Evolutionary conservation across 1,140 invertebrate species (phyloP), one percentile per base, ranked within the genome.

Genomic region (Choristoneura fumiferana): DNA sequence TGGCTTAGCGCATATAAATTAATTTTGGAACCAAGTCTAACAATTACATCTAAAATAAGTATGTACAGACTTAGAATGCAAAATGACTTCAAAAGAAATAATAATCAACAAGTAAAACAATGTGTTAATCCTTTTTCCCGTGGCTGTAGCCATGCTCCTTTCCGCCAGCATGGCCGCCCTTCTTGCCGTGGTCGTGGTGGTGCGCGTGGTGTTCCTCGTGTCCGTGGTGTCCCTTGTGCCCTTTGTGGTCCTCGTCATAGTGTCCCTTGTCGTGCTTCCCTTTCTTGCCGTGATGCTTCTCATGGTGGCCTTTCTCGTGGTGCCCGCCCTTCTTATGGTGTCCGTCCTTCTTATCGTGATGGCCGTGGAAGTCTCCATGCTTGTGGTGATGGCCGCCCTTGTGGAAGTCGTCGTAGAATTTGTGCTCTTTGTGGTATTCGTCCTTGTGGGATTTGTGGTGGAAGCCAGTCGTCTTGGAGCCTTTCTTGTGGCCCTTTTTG

Each of bases 371-470:
- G 62, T 92, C 90, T 0, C 94, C 94, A 69, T 95, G 92, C 60
- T 92, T 92, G 73, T 92, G 89, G 68, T 94, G 93, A 60, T 94
- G 92, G 1, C 94, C 95, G 9, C 94, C 94, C 63, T 95, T 95
- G 76, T 95, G 93, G 78, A 91, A 92, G 76, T 96, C 94, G 57
- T 96, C 95, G 74, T 96, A 96, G 84, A 95, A 95, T 67, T 95
- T 95, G 74, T 96, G 95, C 67, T 96, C 94, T 79, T 95, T 96
- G 65, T 95, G 94, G 71, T 93, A 95, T 80, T 96, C 95, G 71
- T 96, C 94, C 74, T 95, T 95, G 76, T 95, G 94, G 5, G 94
- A 93, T 69, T 94, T 95, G 75, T 95, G 93, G 68, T 95, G 94
- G 73, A 94, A 95, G 0, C 94, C 94, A 45, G 92, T 94, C 1